Evolutionary conservation across 2,113 vertebrate genomes (phyloP).

Genomic region (Bucco capensis): DNA sequence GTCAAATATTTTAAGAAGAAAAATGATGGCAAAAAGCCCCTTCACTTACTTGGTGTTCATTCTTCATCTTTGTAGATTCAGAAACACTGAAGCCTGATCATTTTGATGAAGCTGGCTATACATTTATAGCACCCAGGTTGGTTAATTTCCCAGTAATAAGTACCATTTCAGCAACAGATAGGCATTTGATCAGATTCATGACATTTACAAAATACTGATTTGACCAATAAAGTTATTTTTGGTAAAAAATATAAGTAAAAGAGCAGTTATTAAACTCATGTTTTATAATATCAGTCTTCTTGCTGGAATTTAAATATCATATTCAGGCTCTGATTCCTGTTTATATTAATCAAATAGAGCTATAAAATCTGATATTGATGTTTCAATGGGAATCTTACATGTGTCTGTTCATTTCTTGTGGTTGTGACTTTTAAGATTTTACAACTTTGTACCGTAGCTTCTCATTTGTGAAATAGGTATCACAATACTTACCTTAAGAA

Average conservation of each 20-base stretch:
- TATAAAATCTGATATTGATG: background rate
- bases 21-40: background rate
- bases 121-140: constrained; percentile 92
- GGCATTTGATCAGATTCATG: background rate
- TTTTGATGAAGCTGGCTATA: constrained; percentile 90
- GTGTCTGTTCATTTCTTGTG: background rate
- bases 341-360: background rate
- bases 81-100: constrained; percentile 83
- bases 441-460: background rate
- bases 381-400: background rate
- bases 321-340: background rate
- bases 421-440: background rate
- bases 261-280: background rate
- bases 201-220: background rate
- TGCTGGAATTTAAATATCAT: background rate
- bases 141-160: constrained; percentile 41
- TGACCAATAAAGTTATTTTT: background rate
- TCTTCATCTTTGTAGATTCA: constrained; percentile 77
- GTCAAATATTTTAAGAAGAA: background rate
- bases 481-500: background rate
- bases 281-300: background rate
- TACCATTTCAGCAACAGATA: background rate
- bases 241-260: background rate
- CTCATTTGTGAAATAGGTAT: background rate
- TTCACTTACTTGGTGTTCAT: background rate